Evolutionary conservation across 2,888 invertebrate genomes (phyloP).

Genomic region (Coecobrya sp.): DNA sequence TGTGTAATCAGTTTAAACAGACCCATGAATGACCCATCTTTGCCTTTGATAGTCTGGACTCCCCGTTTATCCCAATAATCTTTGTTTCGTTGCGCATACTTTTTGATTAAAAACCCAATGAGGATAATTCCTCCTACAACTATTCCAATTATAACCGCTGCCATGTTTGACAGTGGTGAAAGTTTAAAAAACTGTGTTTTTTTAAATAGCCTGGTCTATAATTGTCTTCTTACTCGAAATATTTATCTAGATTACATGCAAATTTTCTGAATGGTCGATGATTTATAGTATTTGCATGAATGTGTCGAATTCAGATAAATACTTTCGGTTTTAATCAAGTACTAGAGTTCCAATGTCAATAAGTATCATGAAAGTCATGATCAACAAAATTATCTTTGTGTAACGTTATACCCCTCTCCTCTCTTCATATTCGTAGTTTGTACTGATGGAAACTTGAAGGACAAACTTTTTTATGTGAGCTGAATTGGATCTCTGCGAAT

Average conservation of each 20-base stretch:
- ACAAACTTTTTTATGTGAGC: background rate
- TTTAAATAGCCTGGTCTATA: too few species aligned
- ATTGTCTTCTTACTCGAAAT: too few species aligned
- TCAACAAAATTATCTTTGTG: background rate
- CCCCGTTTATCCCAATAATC: slow-evolving; percentile 72
- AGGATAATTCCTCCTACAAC: slow-evolving; percentile 52
- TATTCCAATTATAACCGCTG: slow-evolving; percentile 1
- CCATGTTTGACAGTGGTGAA: background rate
- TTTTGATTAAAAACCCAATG: slow-evolving; percentile 18
- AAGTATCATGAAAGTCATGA: background rate
- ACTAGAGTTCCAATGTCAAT: too few species aligned
- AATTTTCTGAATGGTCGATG: too few species aligned
- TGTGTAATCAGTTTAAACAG: slow-evolving; percentile 29
- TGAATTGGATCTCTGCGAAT: background rate
- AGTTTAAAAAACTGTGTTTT: background rate
- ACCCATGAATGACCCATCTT: background rate
- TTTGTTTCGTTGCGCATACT: slow-evolving; percentile 28
- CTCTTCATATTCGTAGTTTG: background rate
- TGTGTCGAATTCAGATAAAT: too few species aligned
- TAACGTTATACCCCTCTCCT: background rate
- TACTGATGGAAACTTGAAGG: slow-evolving; percentile 1
- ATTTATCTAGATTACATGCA: too few species aligned
- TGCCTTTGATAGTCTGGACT: background rate
- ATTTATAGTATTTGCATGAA: too few species aligned
- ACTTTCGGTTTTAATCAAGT: too few species aligned